Evolutionary conservation across 1,140 invertebrate genomes (phyloP), one percentile per base, ranked within the genome.

Genomic region (Pogonomyrmex californicus): DNA sequence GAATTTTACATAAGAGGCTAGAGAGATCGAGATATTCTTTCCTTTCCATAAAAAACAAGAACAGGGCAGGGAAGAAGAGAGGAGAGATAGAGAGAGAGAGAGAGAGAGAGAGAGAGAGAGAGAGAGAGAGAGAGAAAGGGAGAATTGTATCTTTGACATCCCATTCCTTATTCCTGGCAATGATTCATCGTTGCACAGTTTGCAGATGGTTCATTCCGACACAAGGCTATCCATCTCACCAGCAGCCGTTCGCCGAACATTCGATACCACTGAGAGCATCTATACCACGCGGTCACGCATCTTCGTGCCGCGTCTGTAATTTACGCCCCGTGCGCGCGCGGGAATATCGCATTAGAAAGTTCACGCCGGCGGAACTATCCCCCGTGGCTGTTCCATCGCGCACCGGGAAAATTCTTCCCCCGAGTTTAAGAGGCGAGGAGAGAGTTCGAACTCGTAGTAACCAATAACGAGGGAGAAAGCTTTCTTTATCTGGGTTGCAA

Each of bases 401-500:
- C 10, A 60, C 10, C 38, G 78, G 54, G 66, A 85, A 85, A 88
- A 88, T 89, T 89, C 86, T 56, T 86, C 23, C 23, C 23, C 23
- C 47, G 51, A 75, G 71, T 89, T 82, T 86, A 51, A 86, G 41
- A 62, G 65, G 70, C 65, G 73, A 62, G 85, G 33, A 38, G 49
- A n/a, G n/a, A n/a, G 44, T 71, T 58, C 49, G 71, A 87, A 86
- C 81, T 85, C 49, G 23, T 70, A 51, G 85, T 87, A 90, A 87
- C 88, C 88, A 87, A 87, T 90, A 90, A 90, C 88, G 88, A 90
- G 85, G 88, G 87, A 89, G 88, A 90, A 90, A 90, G 88, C 88
- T 90, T 90, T 90, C 88, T 90, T 90, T 90, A 90, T 90, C 88
- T 89, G 76, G 78, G 78, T 90, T 89, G 88, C 85, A 90, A 90